Base-by-base conservation (phyloP, 2,113 vertebrate species). In the Potamarius usumacintae region DNA sequence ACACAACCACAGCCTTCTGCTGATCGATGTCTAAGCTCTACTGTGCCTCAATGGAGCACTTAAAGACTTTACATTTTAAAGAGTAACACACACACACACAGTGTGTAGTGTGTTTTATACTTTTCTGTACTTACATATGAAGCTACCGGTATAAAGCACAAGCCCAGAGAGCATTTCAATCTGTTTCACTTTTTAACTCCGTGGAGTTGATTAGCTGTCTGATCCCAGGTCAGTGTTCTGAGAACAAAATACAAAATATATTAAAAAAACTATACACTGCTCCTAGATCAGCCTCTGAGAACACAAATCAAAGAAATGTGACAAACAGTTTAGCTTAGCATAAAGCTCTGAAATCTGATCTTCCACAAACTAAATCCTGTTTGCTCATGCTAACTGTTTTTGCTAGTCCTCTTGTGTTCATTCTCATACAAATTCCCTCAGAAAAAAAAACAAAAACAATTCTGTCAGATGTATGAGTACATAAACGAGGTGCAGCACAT, bases 1-100 rank as follows among this genome's bases (percentile, higher is more conserved):
- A 85, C 89, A 91, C 90, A 91, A 92, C 92, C 92, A 85, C 91
- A 87, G 17, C 60, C 84, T 81, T 80, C 88, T 87, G 27, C 22
- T 72, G 63, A 80, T 30, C 69, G 69, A 85, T 55, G 85, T 88
- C 67, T 74, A 86, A 88, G 91, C 90, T 76, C 57, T 60, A 12
- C 55, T 83, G 42, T n/a, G 42, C 60, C 48, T 55, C 72, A 79
- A 4, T 42, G 67, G 69, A 74, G 55, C 58, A 80, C 50, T 85
- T 85, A 85, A 58, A 60, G 48, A 85, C 52, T 74, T 34, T 72
- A 74, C 69, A 76, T 85, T 62, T 30, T 57, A 34, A 71, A 72
- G 17, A 27, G 62, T 15, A 55, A 22, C 80, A 67, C 34, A 65
- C 25, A 69, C 12, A 55, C 15, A 30, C 63, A 83, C 22, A 71